Base-by-base conservation (phyloP, 2,113 vertebrate species). In the Aspidoscelis tigris region DNA sequence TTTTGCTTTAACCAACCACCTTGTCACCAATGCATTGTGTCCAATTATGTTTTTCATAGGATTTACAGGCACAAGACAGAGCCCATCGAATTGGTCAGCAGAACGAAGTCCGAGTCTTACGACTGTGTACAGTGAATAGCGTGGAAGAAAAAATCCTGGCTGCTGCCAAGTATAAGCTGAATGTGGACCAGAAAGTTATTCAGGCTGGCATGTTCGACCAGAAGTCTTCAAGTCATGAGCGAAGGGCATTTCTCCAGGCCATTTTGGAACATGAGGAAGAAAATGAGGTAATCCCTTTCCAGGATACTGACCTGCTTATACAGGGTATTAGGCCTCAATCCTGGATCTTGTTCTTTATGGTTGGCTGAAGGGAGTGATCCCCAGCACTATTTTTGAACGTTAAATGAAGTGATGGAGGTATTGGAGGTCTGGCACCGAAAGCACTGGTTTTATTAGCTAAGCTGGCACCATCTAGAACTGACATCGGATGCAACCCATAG, bases 181-280 rank as follows among this genome's bases (percentile, higher is more conserved):
- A 98, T 0, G 97, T 98, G 74, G 97, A 98, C 88, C 97, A 98
- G 84, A 98, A 98, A 82, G 97, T 98, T 84, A 98, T 98, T 90
- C 97, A 98, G 86, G 97, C 97, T 0, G 97, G 97, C 90, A 98
- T 98, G 97, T 98, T 98, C 77, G 97, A 98, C 92, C 97, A 98
- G 89, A 98, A 98, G 58, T 98, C 97, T 77, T 98, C 97, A 22
- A 96, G 97, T 93, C 97, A 98, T 0, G 97, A 98, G 88, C 94
- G 97, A 43, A 96, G 97, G 66, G 97, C 95, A 0, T 98, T 98
- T 75, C 95, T 98, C 16, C 97, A 98, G 84, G 97, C 97, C 85
- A 97, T 98, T 87, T 12, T 98, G 93, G 97, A 97, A 82, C 97
- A 97, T 8, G 97, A 98, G 86, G 97, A 98, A 78, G 97, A 98